Evolutionary conservation across 2,888 invertebrate genomes (phyloP), one percentile per base, ranked within the genome.

Genomic region (Melinopterus prodromus): DNA sequence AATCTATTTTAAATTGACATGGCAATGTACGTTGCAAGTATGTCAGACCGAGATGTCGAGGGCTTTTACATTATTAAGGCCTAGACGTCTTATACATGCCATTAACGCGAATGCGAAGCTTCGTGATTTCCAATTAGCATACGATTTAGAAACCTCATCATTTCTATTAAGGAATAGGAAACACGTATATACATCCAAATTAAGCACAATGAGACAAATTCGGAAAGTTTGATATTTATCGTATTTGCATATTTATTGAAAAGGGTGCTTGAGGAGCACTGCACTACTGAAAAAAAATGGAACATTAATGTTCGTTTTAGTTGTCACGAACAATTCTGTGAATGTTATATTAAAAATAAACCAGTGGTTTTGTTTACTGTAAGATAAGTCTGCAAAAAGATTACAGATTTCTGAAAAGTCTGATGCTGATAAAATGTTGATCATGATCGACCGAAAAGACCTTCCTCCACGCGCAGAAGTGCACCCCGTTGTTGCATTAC

Each of bases 101-200:
- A 53, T 53, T 53, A 53, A 53, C 1, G 7, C 12, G 53, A 53
- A 53, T 12, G 53, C 53, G 53, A 53, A 12, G 53, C 53, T 87
- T 87, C 88, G 88, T 88, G 88, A 89, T 89, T 89, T 88, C 88
- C 88, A 88, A 89, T 89, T 88, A 88, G 88, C 89, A 89, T 89
- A 87, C 88, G 86, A 88, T 89, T 88, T 88, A 86, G 85, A 84
- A 85, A 85, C 86, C 87, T 87, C 87, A 88, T 88, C 86, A 86
- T 86, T 87, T 88, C 85, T 84, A 86, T 53, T 53, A 53, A 7
- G 53, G 12, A 53, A 53, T 53, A 53, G 53, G 53, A 53, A 53
- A 53, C 12, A 9, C 53, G 3, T 26, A 53, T 7, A 53, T 53
- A 53, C 53, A 53, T 3, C 9, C 9, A 53, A 53, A 53, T 53